Evolutionary conservation across 2,113 vertebrate genomes (phyloP).

Genomic region (Azemiops feae): DNA sequence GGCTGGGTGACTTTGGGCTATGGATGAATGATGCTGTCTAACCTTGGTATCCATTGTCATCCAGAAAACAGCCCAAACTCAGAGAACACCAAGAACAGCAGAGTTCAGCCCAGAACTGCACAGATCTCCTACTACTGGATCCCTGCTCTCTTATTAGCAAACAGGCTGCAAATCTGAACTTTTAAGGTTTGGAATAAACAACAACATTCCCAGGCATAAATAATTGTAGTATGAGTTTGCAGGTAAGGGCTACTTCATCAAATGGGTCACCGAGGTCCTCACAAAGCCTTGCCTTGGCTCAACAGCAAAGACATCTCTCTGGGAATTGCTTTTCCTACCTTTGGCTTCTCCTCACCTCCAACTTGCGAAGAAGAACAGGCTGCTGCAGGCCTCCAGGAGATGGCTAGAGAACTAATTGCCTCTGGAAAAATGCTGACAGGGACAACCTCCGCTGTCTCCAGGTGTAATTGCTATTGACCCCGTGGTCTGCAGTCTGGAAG

Average conservation of each 20-base stretch:
- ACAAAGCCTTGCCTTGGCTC: neutral
- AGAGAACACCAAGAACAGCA: neutral
- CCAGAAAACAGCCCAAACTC: neutral
- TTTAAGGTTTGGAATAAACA: neutral
- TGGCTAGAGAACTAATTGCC: slow-evolving; percentile 18
- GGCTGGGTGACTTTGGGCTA: neutral
- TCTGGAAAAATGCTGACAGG: neutral
- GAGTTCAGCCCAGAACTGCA: neutral
- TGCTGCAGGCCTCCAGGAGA: neutral
- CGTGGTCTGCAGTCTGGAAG: neutral
- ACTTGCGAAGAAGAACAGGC: accelerated
- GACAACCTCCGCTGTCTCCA: neutral
- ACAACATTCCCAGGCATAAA: neutral
- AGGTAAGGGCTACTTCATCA: neutral
- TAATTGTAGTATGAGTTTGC: neutral
- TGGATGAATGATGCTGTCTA: neutral
- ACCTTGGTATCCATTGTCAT: neutral
- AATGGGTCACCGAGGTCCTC: neutral
- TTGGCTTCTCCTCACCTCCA: neutral
- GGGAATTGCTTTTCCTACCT: neutral
- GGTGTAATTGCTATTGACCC: slow-evolving; percentile 41
- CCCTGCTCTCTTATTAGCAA: neutral
- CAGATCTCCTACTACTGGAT: neutral
- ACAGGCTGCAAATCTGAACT: neutral
- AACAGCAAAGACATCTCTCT: accelerated